Conservation (phyloP, 2,113 vertebrate species). For the Boleophthalmus pectinirostris region DNA sequence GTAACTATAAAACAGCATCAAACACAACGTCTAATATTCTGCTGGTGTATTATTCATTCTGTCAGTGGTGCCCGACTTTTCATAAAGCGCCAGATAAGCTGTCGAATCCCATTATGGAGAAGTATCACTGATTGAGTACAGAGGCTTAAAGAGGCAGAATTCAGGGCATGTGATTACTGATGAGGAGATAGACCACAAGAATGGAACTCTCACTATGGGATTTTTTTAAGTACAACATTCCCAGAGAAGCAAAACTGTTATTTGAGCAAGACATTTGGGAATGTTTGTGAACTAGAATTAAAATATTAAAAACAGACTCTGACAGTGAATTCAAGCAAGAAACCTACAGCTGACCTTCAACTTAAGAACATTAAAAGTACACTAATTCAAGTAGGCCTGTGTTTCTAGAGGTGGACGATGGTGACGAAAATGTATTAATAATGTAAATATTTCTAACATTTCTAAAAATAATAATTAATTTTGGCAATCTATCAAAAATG, state of each 20-base stretch:
- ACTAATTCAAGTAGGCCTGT: too few species aligned
- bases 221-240: slow-evolving; percentile 29
- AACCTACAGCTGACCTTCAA: not conserved
- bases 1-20: slow-evolving; percentile 48
- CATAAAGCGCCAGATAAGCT: slow-evolving; percentile 56
- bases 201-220: slow-evolving; percentile 33
- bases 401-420: not conserved
- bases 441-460: too few species aligned
- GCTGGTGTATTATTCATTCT: slow-evolving; percentile 50
- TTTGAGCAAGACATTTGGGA: slow-evolving; percentile 16
- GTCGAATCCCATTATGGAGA: slow-evolving; percentile 58
- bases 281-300: not conserved
- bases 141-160: slow-evolving; percentile 45
- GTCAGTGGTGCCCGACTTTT: slow-evolving; percentile 38
- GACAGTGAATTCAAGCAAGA: not conserved
- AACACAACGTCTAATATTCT: slow-evolving; percentile 44
- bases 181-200: slow-evolving; percentile 38
- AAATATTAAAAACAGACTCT: not conserved
- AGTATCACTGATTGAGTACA: slow-evolving; percentile 45
- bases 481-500: too few species aligned
- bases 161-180: slow-evolving; percentile 50
- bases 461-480: too few species aligned
- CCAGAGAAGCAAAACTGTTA: slow-evolving; percentile 20
- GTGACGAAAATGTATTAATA: too few species aligned
- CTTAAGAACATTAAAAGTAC: too few species aligned